Evolutionary conservation across 1,140 invertebrate genomes (phyloP).

Genomic region (Drosophila asahinai): DNA sequence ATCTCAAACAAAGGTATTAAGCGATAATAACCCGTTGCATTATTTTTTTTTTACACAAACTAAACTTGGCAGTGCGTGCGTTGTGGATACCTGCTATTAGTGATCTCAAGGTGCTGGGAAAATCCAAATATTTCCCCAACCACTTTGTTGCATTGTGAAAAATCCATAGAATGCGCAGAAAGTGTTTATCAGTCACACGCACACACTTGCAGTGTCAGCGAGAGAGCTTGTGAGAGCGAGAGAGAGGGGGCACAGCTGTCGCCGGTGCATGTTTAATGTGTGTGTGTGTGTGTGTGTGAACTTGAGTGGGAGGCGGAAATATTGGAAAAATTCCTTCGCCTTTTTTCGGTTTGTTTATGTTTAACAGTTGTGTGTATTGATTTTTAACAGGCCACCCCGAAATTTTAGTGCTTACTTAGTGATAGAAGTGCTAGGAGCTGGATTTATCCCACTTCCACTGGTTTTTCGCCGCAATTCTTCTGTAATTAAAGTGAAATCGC

Average conservation of each 20-base stretch:
- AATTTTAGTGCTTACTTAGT: conserved; percentile 16
- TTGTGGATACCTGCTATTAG: not conserved
- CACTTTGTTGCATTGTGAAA: conserved; percentile 34
- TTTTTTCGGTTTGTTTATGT: conserved; percentile 51
- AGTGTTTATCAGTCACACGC: conserved; percentile 42
- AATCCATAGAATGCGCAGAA: conserved; percentile 46
- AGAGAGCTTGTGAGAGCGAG: conserved; percentile 1
- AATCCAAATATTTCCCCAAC: not conserved
- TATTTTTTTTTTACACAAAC: not conserved
- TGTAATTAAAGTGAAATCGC: conserved; percentile 19
- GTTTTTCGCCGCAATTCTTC: not conserved
- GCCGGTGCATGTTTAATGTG: conserved; percentile 28
- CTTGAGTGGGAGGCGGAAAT: conserved; percentile 61
- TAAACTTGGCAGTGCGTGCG: not conserved
- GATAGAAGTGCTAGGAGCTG: conserved; percentile 1
- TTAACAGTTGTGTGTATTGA: conserved; percentile 54
- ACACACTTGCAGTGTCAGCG: conserved; percentile 10
- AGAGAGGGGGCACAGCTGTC: conserved; percentile 32
- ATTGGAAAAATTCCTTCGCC: conserved; percentile 50
- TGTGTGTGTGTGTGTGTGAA: conserved; percentile 26
- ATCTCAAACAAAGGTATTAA: conserved; percentile 35
- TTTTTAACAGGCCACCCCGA: conserved; percentile 50
- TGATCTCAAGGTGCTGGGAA: not conserved
- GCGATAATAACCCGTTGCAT: not conserved
- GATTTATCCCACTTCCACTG: not conserved